These are phyloP conservation scores for Bryconaethiops microstoma DNA, from an alignment of 2,797 vertebrate species.

Conservation along the genomic window DNA sequence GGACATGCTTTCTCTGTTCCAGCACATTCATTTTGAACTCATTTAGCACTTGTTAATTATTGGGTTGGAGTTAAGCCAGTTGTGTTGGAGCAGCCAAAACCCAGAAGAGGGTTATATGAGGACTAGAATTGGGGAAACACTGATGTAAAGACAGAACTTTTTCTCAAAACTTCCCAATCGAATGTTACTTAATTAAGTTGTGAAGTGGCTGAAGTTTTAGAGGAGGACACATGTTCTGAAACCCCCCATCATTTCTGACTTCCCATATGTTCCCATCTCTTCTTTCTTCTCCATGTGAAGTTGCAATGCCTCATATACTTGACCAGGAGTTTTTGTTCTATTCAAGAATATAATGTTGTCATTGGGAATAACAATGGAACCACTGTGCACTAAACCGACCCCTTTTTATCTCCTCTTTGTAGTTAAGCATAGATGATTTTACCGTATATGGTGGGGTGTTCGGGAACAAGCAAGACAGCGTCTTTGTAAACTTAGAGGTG, in stretches of 20 bases:
- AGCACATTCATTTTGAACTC: not conserved
- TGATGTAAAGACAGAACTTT: not conserved
- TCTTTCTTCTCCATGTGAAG: not conserved
- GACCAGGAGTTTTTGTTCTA: too few species aligned
- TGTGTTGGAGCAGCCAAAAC: not conserved
- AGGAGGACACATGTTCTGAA: not conserved
- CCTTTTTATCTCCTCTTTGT: constrained; percentile 24
- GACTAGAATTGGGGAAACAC: not conserved
- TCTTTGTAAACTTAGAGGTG: constrained; percentile 85
- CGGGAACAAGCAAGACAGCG: constrained; percentile 86
- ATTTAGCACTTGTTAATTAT: not conserved
- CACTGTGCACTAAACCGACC: not conserved
- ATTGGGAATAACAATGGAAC: not conserved
- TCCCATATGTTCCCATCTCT: too few species aligned
- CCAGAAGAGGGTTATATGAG: not conserved
- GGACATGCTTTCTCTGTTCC: not conserved
- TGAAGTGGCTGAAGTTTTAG: not conserved
- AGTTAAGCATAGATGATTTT: constrained; percentile 91
- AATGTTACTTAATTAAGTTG: not conserved
- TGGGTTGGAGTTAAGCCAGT: not conserved
- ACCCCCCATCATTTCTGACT: not conserved
- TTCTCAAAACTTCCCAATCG: not conserved
- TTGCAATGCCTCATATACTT: too few species aligned
- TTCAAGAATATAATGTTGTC: not conserved
- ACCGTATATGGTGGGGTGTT: constrained; percentile 86